Conservation (phyloP, 2,113 vertebrate species). For the Australoheros scitulus region DNA sequence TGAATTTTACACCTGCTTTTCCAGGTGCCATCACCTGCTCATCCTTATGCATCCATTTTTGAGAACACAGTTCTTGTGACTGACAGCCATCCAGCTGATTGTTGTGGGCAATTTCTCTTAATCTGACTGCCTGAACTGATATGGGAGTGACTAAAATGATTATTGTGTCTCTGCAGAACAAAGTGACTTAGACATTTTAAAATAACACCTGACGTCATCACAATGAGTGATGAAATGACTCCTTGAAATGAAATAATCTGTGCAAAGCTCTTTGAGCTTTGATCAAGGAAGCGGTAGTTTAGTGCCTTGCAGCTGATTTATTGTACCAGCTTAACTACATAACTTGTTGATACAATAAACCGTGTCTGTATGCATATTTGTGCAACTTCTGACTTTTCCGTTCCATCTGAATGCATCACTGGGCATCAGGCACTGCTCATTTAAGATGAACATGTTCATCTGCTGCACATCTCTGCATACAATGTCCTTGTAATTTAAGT, state of each 20-base stretch:
- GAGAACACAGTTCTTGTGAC: neutral
- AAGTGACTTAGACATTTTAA: neutral
- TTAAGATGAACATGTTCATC: neutral
- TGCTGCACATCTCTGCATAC: neutral
- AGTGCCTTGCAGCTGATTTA: neutral
- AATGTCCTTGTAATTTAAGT: neutral
- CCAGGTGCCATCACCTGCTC: neutral
- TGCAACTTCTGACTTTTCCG: conserved; percentile 2
- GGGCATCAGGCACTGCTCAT: neutral
- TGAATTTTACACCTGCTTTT: neutral
- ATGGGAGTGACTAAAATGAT: neutral
- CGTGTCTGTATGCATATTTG: neutral
- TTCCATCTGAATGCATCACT: conserved; percentile 25
- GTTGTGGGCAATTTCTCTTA: neutral
- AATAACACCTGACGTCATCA: neutral
- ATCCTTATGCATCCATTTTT: neutral
- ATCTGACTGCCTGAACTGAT: neutral
- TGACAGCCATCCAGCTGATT: neutral
- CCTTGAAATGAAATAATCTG: neutral
- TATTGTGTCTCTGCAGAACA: neutral
- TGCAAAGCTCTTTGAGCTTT: neutral
- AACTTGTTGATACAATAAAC: conserved; percentile 35
- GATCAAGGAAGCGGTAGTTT: neutral
- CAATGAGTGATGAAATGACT: neutral
- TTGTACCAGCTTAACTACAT: conserved; percentile 8